Base-by-base conservation (phyloP, 2,113 vertebrate genomes). In the Ailurus styani region DNA sequence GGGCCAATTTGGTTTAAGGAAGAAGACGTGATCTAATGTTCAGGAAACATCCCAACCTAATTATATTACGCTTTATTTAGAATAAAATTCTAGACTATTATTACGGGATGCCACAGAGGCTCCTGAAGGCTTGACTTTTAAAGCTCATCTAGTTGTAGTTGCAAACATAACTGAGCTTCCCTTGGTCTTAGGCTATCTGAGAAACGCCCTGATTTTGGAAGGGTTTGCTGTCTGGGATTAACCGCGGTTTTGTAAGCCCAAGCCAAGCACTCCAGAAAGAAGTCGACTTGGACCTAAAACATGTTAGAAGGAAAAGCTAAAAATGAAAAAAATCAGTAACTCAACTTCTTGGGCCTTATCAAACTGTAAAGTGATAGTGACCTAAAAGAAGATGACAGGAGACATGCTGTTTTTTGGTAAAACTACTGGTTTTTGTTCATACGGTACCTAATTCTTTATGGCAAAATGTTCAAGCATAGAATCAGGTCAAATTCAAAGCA, bases 21-120 rank as follows among this genome's bases (percentile, higher is more conserved):
- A 68, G 72, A 95, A 94, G 84, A 96, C 1, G 82, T 96, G 96
- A 98, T 78, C 97, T 96, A 94, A 97, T 95, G 81, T 84, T 96
- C 94, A 96, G 93, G 96, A 96, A 96, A 96, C 5, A 23, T 95
- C 50, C 68, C 93, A 93, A 85, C 77, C 92, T 91, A 97, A 98
- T 97, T 97, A 96, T 82, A 97, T 96, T 96, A 95, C 3, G 86
- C 94, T 96, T 97, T 96, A 96, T 97, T 97, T 96, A 97, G 68
- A 97, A 94, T 93, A 97, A 91, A 97, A 96, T 72, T 94, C 93
- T 96, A 97, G 88, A 96, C 97, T 97, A 94, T 94, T 97, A 98
- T 97, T 98, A 95, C 75, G 89, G 81, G 47, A 97, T 97, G 82
- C 97, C 97, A 98, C 81, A 95, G 81, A 97, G 89, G 60, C 27